Conservation (phyloP, 2,888 invertebrate species). For the Ecliptopera silaceata region DNA sequence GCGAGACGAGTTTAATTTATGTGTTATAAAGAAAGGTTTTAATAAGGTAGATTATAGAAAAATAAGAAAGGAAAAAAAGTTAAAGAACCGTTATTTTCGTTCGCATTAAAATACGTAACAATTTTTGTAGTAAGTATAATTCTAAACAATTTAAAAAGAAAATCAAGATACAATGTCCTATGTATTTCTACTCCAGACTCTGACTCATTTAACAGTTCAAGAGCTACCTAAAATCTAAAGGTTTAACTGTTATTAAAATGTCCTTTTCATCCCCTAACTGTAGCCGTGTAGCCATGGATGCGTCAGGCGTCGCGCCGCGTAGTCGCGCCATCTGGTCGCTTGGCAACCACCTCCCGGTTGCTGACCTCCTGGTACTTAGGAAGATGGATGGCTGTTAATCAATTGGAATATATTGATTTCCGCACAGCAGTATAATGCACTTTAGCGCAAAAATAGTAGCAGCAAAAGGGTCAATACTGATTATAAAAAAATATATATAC, state of each 20-base stretch:
- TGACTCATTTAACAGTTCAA: background rate
- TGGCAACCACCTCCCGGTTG: conserved; percentile 49
- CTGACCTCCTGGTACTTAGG: conserved; percentile 54
- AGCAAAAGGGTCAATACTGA: background rate
- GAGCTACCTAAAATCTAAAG: background rate
- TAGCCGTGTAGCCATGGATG: conserved; percentile 36
- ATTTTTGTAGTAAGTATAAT: no score
- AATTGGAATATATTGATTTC: conserved; percentile 27
- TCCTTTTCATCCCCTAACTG: conserved; percentile 6
- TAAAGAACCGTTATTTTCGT: no score
- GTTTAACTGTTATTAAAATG: conserved; percentile 3
- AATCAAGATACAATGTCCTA: no score
- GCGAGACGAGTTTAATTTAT: background rate
- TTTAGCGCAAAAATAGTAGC: conserved; percentile 3
- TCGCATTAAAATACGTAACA: no score
- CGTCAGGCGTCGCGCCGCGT: conserved; percentile 58
- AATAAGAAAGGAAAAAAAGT: no score
- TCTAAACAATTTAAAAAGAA: no score
- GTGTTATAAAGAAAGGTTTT: background rate
- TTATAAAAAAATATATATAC: no score
- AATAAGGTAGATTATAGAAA: background rate
- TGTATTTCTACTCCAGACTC: background rate
- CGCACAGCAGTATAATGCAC: conserved; percentile 20
- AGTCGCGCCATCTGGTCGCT: conserved; percentile 60
- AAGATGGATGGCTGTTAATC: conserved; percentile 28